Evolutionary conservation across 2,797 vertebrate genomes (phyloP).

Genomic region (Hozukius guyotensis): DNA sequence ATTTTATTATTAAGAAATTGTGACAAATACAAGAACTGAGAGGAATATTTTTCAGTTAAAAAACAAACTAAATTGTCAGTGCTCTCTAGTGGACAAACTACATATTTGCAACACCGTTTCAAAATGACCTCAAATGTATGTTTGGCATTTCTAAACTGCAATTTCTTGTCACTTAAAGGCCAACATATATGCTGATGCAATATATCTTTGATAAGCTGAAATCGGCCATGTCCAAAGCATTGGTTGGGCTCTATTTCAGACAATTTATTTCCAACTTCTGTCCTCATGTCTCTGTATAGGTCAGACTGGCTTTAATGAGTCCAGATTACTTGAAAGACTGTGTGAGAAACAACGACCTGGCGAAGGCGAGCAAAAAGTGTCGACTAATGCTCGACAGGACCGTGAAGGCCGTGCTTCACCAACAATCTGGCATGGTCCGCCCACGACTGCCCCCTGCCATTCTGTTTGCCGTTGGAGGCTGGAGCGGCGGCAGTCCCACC

Average conservation of each 20-base stretch:
- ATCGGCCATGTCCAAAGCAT: neutral
- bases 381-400: conserved; percentile 75
- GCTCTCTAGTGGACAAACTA: too few species aligned
- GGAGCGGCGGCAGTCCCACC: conserved; percentile 77
- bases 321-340: conserved; percentile 34
- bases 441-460: conserved; percentile 82
- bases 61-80: too few species aligned
- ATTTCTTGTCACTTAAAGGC: neutral
- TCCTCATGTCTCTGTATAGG: conserved; percentile 35
- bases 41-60: too few species aligned
- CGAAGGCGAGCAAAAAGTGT: conserved; percentile 38
- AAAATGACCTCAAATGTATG: too few species aligned
- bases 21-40: too few species aligned
- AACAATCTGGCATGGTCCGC: conserved; percentile 66
- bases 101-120: too few species aligned
- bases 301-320: conserved; percentile 54
- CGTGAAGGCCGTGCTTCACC: conserved; percentile 72
- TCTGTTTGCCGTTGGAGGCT: conserved; percentile 86
- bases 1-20: too few species aligned
- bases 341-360: conserved; percentile 26
- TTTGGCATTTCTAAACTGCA: neutral
- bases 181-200: neutral
- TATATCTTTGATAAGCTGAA: neutral
- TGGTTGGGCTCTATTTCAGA: neutral
- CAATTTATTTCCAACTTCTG: neutral